A percentile compares a stretch with the other conserved stretches of the same genome.
phyloP scores from a whole-genome alignment of 2,888 invertebrate species.

The Taenaris catops region DNA sequence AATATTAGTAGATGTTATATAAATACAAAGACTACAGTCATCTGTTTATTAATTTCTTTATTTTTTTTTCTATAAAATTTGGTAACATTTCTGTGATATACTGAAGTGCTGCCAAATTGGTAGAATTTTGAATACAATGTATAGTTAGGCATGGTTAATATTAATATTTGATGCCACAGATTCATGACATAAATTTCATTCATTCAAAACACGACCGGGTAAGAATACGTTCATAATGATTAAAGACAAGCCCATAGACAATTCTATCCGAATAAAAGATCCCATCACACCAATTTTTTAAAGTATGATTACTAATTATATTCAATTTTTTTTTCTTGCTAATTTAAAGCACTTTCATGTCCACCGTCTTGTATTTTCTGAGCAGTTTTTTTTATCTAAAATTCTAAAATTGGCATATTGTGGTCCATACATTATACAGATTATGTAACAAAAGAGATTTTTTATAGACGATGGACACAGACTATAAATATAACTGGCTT shows the following conservation, averaged over 20 bases:
- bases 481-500: slow-evolving; percentile 16
- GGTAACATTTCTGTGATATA: no score
- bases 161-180: not conserved
- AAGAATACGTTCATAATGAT: slow-evolving; percentile 20
- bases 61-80: no score
- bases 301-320: slow-evolving; percentile 25
- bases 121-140: no score
- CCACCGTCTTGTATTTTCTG: slow-evolving; percentile 31
- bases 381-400: slow-evolving; percentile 30
- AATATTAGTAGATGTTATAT: no score
- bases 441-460: slow-evolving; percentile 5
- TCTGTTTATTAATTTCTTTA: no score
- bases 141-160: no score
- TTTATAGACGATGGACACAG: slow-evolving; percentile 15
- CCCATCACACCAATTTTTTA: slow-evolving; percentile 49
- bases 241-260: slow-evolving; percentile 44
- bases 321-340: slow-evolving; percentile 10
- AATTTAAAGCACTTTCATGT: slow-evolving; percentile 28
- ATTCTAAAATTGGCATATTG: slow-evolving; percentile 58
- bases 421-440: slow-evolving; percentile 43
- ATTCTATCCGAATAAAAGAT: slow-evolving; percentile 32
- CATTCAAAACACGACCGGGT: not conserved
- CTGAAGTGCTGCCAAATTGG: not conserved
- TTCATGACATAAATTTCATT: not conserved
- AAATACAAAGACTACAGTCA: no score